These are phyloP conservation scores for Felis chaus DNA, from an alignment of 2,113 vertebrate species.

Conservation along the genomic window DNA sequence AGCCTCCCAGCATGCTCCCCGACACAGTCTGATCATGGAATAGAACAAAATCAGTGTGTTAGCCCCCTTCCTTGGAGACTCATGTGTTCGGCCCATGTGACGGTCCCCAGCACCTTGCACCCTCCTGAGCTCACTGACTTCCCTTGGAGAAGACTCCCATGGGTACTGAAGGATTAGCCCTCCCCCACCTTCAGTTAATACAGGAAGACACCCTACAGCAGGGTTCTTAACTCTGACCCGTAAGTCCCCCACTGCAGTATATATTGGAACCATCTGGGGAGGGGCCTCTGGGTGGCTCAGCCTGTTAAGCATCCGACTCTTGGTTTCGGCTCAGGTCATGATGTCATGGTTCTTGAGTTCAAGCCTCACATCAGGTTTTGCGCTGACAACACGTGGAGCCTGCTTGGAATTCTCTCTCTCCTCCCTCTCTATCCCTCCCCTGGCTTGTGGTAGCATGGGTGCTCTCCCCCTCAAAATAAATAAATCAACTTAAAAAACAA, in stretches of 20 bases:
- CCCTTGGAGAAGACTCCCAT: neutral
- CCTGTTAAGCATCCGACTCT: too few species aligned
- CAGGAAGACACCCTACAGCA: neutral
- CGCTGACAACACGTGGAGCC: too few species aligned
- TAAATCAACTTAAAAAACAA: too few species aligned
- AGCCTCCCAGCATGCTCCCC: neutral
- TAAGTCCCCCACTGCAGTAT: neutral
- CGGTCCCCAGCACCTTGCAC: neutral
- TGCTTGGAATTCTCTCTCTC: too few species aligned
- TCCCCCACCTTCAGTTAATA: neutral
- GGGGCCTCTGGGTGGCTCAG: too few species aligned
- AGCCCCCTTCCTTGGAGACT: neutral
- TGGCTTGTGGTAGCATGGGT: too few species aligned
- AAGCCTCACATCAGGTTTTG: too few species aligned
- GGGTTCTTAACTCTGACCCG: neutral
- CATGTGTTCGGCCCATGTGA: neutral
- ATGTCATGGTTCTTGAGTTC: too few species aligned
- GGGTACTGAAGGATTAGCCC: neutral
- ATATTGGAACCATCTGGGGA: neutral
- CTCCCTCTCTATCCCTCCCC: too few species aligned
- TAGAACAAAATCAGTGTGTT: neutral
- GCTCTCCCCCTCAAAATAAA: too few species aligned
- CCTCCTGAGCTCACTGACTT: neutral
- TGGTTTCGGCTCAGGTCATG: too few species aligned
- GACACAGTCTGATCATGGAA: neutral